phyloP scores from a whole-genome alignment of 2,797 vertebrate genomes.

The Gallinago nigripennis region DNA sequence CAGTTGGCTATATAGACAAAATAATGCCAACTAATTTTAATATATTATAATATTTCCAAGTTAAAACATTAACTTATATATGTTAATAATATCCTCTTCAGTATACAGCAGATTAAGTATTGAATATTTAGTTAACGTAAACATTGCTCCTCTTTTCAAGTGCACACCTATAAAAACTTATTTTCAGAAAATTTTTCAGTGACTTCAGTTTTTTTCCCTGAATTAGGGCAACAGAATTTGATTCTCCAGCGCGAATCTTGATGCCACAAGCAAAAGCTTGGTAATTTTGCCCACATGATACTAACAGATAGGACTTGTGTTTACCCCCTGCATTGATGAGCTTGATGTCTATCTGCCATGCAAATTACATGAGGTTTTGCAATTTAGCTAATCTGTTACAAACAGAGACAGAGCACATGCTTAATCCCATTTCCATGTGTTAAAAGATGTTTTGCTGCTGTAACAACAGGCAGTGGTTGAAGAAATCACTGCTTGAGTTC shows the following conservation, averaged over 20 bases:
- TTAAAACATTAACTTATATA: background rate
- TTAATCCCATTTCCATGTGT: background rate
- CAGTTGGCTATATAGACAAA: background rate
- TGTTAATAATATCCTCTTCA: background rate
- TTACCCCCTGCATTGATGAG: background rate
- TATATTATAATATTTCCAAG: background rate
- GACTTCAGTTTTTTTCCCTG: background rate
- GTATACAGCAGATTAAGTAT: background rate
- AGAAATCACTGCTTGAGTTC: background rate
- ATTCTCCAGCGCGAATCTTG: background rate
- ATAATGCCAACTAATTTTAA: background rate
- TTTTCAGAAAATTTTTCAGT: background rate
- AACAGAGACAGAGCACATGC: background rate
- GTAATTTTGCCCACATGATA: background rate
- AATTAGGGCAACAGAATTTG: background rate
- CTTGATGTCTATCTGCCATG: background rate
- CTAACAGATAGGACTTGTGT: background rate
- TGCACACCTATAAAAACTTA: background rate
- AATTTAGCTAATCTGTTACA: background rate
- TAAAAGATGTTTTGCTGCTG: background rate
- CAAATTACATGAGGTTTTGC: background rate
- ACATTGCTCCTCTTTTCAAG: background rate
- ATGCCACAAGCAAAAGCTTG: background rate
- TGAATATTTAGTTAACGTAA: background rate
- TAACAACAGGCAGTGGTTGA: background rate